Percentiles rank a stretch among this genome's conserved stretches.
Conservation (phyloP, 2,113 vertebrate species). For the Osmerus eperlanus region DNA sequence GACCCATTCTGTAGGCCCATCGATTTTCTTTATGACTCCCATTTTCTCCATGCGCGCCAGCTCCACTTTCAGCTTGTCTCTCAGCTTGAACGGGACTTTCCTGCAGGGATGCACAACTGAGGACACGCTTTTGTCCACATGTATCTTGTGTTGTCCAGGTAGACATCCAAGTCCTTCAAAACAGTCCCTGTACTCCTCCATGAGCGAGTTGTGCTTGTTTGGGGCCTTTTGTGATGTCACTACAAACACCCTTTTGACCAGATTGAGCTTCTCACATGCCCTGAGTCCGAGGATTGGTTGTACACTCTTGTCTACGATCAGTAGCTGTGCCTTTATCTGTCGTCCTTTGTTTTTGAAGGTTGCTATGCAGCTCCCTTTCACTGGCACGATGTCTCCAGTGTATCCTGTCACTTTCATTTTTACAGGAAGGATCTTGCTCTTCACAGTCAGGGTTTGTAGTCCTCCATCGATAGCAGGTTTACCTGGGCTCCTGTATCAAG, state of each 20-base stretch:
- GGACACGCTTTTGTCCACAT: constrained; percentile 2
- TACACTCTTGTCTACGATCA: constrained; percentile 16
- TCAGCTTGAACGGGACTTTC: constrained; percentile 10
- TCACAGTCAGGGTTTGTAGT: constrained; percentile 6
- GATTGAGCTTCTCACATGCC: constrained; percentile 13
- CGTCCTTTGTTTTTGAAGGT: background rate
- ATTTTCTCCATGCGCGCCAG: too few relatives aligned
- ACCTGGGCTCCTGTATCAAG: constrained; percentile 23
- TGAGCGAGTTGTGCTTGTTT: background rate
- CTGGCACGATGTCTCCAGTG: constrained; percentile 10
- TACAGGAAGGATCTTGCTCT: background rate
- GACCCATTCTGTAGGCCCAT: background rate
- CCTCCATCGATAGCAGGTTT: constrained; percentile 1
- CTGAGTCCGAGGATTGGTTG: constrained; percentile 14
- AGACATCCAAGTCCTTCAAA: constrained; percentile 25
- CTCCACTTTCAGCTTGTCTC: too few relatives aligned
- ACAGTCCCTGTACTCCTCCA: constrained; percentile 15
- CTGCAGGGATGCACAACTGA: constrained; percentile 11
- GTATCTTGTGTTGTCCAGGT: constrained; percentile 14
- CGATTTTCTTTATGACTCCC: background rate
- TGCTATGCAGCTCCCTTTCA: constrained; percentile 6
- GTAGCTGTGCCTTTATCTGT: background rate
- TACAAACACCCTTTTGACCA: background rate
- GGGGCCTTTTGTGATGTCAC: background rate
- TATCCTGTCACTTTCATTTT: background rate